Conservation (phyloP, 2,888 invertebrate species). For the Fragum fragum region DNA sequence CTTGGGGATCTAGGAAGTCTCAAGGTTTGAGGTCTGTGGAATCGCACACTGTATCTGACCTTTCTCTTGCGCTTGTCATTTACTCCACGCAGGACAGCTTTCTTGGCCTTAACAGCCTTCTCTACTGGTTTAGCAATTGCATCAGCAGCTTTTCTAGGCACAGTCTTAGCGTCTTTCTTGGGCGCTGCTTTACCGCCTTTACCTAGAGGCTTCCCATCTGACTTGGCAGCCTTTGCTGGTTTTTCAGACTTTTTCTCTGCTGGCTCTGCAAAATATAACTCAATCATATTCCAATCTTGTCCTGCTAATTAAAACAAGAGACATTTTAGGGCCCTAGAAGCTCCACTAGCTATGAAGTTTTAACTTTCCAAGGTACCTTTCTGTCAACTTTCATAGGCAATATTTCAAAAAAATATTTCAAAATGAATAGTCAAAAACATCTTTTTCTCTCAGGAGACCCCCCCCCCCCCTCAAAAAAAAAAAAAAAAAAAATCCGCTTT, state of each 20-base stretch:
- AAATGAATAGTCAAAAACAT: too few species aligned
- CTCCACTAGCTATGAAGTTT: too few species aligned
- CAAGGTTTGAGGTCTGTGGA: conserved; percentile 97
- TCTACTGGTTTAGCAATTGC: conserved; percentile 78
- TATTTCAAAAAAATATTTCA: too few species aligned
- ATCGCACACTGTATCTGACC: conserved; percentile 97
- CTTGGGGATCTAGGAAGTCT: conserved; percentile 96
- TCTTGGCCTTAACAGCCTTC: conserved; percentile 92
- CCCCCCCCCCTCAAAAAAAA: too few species aligned
- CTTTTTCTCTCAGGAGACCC: too few species aligned
- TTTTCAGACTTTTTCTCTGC: conserved; percentile 56
- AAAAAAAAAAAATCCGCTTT: too few species aligned
- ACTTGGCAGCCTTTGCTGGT: conserved; percentile 13
- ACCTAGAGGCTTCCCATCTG: conserved; percentile 4
- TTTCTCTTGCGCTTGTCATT: conserved; percentile 95
- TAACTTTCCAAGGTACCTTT: too few species aligned
- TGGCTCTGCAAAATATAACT: conserved; percentile 42
- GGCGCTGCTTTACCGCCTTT: conserved; percentile 27
- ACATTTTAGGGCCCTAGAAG: too few species aligned
- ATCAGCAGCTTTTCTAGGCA: conserved; percentile 74
- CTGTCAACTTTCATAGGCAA: too few species aligned
- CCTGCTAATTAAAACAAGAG: too few species aligned
- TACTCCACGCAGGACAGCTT: conserved; percentile 95
- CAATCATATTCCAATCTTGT: too few species aligned
- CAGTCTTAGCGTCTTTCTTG: conserved; percentile 74